phyloP scores from a whole-genome alignment of 2,113 vertebrate species.

The Gasterosteus nipponicus region DNA sequence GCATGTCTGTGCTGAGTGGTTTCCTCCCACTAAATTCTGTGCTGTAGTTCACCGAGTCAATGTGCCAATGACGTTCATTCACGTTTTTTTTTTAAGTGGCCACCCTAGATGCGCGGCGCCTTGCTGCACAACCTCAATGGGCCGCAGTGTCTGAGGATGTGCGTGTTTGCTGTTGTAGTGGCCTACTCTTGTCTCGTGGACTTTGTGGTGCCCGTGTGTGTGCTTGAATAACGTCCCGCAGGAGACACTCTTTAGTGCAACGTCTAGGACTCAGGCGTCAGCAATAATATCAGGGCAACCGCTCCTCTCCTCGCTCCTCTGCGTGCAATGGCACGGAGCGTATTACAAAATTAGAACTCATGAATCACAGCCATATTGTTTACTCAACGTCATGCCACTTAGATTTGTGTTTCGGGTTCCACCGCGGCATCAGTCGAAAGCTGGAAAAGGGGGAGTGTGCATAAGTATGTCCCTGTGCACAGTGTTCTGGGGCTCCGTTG shows the following conservation, averaged over 20 bases:
- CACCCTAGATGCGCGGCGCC: constrained; percentile 32
- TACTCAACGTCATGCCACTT: constrained; percentile 64
- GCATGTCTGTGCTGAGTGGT: constrained; percentile 36
- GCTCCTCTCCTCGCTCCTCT: constrained; percentile 61
- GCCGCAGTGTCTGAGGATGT: constrained; percentile 48
- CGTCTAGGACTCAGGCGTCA: constrained; percentile 77
- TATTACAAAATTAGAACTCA: constrained; percentile 68
- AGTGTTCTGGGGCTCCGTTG: constrained; percentile 32
- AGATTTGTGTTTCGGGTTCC: constrained; percentile 20
- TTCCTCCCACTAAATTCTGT: constrained; percentile 25
- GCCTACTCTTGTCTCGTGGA: constrained; percentile 63
- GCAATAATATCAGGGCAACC: constrained; percentile 75
- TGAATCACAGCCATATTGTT: constrained; percentile 67
- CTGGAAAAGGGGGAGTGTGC: constrained; percentile 22
- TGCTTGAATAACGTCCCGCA: constrained; percentile 78
- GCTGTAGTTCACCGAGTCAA: constrained; percentile 4
- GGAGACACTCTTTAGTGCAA: constrained; percentile 79
- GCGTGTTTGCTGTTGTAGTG: constrained; percentile 35
- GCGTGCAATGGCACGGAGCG: constrained; percentile 65
- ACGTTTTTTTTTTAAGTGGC: constrained; percentile 1
- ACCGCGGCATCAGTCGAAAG: constrained; percentile 40
- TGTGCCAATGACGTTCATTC: background rate
- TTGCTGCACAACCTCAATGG: constrained; percentile 26
- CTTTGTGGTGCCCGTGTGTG: constrained; percentile 62
- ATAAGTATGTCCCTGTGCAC: constrained; percentile 21